A percentile compares a stretch with the other conserved stretches of the same genome.
Conservation (phyloP, 2,113 vertebrate species). For the Petromus typicus region DNA sequence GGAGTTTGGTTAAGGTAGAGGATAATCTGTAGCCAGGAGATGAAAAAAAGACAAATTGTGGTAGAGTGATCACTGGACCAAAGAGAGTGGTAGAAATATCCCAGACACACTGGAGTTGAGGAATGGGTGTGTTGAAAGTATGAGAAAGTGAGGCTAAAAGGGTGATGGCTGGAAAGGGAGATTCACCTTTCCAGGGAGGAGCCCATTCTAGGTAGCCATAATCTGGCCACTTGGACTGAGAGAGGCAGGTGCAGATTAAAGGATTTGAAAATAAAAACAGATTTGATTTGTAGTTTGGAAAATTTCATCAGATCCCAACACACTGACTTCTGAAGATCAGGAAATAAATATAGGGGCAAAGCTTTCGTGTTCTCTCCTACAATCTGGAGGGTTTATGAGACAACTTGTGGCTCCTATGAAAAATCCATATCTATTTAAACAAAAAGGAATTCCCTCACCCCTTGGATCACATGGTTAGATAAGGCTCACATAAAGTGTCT, state of each 20-base stretch:
- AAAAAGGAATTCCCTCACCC: neutral
- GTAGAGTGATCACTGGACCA: neutral
- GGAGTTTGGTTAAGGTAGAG: neutral
- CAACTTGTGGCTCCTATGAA: neutral
- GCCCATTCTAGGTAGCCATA: neutral
- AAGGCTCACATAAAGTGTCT: neutral
- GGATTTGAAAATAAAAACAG: neutral
- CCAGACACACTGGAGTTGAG: neutral
- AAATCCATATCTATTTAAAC: neutral
- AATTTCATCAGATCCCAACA: neutral
- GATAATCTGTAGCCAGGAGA: neutral
- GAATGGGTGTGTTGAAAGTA: neutral
- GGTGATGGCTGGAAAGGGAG: neutral
- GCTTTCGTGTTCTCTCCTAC: slow-evolving; percentile 5
- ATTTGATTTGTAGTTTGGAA: slow-evolving; percentile 38
- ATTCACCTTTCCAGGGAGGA: neutral
- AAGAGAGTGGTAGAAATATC: neutral
- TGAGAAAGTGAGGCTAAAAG: neutral
- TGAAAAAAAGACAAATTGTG: neutral
- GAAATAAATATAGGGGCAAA: neutral
- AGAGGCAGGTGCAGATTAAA: neutral
- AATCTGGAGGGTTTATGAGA: neutral
- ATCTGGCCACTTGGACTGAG: neutral
- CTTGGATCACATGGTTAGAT: neutral
- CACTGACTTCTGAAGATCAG: neutral